Conservation (phyloP, 1,140 invertebrate species). For the Pararge aegeria region DNA sequence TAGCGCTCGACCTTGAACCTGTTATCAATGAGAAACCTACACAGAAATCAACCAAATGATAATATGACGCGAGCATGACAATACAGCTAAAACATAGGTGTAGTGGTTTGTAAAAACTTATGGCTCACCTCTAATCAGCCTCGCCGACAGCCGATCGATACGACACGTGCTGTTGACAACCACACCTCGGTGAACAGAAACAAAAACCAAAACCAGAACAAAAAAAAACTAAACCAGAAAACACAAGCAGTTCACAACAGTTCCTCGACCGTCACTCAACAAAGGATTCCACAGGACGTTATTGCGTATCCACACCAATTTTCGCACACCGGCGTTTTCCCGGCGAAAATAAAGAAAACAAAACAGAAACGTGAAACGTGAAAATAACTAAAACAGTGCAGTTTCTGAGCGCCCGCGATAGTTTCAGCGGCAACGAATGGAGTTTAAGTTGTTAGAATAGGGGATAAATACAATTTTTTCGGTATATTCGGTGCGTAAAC, state of each 20-base stretch:
- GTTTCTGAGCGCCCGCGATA: background rate
- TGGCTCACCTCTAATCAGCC: constrained; percentile 34
- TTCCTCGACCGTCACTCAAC: constrained; percentile 38
- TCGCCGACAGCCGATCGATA: constrained; percentile 43
- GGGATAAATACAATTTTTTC: constrained; percentile 4
- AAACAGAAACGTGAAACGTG: constrained; percentile 31
- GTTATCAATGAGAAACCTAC: background rate
- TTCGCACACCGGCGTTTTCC: constrained; percentile 61
- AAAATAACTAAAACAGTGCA: background rate
- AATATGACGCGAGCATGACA: background rate
- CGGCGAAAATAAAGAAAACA: constrained; percentile 57
- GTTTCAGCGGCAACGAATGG: constrained; percentile 5
- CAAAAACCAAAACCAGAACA: constrained; percentile 47
- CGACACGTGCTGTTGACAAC: constrained; percentile 40
- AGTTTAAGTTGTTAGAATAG: constrained; percentile 10
- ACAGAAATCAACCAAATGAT: background rate
- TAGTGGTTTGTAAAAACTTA: background rate
- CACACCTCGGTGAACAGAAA: constrained; percentile 23
- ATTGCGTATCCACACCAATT: constrained; percentile 41
- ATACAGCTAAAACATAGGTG: background rate
- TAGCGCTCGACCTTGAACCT: background rate
- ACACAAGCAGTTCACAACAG: constrained; percentile 33
- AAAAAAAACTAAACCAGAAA: constrained; percentile 49
- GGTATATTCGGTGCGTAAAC: constrained; percentile 36
- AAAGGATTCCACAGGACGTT: constrained; percentile 41